These are phyloP conservation scores for Geotrypetes seraphini DNA, from an alignment of 2,797 vertebrate genomes.

Conservation along the genomic window DNA sequence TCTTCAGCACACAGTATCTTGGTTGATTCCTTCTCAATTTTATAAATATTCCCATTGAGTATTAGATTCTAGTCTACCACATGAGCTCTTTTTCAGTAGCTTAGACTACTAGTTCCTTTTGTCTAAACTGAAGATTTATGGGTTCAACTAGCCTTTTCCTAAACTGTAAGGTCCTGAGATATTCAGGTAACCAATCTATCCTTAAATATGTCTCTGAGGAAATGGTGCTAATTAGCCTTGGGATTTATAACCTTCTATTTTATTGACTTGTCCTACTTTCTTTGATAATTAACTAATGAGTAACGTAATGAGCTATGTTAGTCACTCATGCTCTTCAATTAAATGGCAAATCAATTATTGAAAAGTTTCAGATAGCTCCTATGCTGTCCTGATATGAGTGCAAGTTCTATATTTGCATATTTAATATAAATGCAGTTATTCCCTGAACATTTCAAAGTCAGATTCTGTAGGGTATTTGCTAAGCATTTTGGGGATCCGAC, in stretches of 20 bases:
- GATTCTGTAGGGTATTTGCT: too few species aligned
- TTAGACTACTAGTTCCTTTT: conserved; percentile 18
- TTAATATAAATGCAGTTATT: neutral
- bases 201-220: conserved; percentile 99
- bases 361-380: conserved; percentile 80
- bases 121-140: conserved; percentile 46
- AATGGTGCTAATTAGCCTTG: conserved; percentile 97
- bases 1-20: too few species aligned
- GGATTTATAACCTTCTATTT: conserved; percentile 99
- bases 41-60: conserved; percentile 9
- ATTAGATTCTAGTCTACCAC: neutral
- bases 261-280: conserved; percentile 99
- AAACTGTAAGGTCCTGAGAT: conserved; percentile 78
- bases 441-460: too few species aligned
- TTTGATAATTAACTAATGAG: conserved; percentile 99
- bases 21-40: too few species aligned
- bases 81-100: neutral
- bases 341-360: conserved; percentile 99
- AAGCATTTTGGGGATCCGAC: too few species aligned
- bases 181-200: conserved; percentile 96
- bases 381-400: conserved; percentile 3
- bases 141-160: conserved; percentile 55
- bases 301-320: conserved; percentile 99
- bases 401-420: neutral
- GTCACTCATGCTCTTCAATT: conserved; percentile 99